Conservation (phyloP, 2,113 vertebrate genomes). For the Climacteris rufus region DNA sequence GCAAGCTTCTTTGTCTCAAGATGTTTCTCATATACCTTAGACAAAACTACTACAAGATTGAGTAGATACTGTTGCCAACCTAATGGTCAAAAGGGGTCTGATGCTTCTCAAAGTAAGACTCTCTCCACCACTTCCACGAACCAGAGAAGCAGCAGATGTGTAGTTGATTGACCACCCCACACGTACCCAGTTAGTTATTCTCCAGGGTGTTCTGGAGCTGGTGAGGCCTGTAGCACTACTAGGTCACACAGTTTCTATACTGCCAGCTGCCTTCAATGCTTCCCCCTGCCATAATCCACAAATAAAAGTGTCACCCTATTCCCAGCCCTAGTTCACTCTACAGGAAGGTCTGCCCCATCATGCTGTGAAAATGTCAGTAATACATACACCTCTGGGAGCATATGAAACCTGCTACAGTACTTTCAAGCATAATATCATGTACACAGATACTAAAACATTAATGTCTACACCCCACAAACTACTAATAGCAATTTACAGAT, state of each 20-base stretch:
- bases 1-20: neutral
- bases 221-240: neutral
- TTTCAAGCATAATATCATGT: neutral
- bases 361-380: neutral
- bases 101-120: neutral
- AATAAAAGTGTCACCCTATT: neutral
- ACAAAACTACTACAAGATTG: neutral
- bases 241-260: neutral
- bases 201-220: neutral
- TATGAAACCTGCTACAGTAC: neutral
- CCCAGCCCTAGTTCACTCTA: neutral
- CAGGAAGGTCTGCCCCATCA: neutral
- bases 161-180: rapidly evolving
- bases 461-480: neutral
- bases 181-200: rapidly evolving
- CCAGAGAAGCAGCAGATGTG: neutral
- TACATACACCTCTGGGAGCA: neutral
- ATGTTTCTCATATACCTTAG: neutral
- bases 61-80: neutral
- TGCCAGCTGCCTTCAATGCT: neutral
- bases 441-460: neutral
- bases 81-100: neutral
- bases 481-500: neutral
- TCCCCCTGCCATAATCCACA: neutral
- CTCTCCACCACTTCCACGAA: neutral